A percentile compares a stretch with the other conserved stretches of the same genome.
phyloP scores from a whole-genome alignment of 2,888 invertebrate genomes.

The Tinea trinotella region DNA sequence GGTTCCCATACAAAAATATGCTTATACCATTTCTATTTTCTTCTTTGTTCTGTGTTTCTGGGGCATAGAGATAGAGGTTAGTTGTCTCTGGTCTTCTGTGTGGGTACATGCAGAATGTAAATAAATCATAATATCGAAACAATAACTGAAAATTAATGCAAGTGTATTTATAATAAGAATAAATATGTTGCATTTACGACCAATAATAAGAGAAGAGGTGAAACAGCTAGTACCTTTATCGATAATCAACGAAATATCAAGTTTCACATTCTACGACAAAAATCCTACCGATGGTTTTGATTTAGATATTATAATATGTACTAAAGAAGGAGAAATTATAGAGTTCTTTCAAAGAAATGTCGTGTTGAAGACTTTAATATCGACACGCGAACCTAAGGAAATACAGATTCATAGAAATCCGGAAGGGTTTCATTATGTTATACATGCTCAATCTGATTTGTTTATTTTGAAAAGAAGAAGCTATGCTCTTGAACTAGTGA shows the following conservation, averaged over 20 bases:
- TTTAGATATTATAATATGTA: slow-evolving; percentile 47
- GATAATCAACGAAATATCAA: slow-evolving; percentile 35
- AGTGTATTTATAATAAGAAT: too few relatives aligned
- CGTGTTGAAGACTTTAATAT: slow-evolving; percentile 32
- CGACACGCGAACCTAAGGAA: slow-evolving; percentile 25
- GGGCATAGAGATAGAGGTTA: too few relatives aligned
- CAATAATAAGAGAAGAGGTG: slow-evolving; percentile 28
- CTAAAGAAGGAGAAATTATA: slow-evolving; percentile 39
- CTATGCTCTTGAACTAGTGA: slow-evolving; percentile 30
- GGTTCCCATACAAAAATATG: too few relatives aligned
- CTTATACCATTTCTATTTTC: too few relatives aligned
- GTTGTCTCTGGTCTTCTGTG: too few relatives aligned
- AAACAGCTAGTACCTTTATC: slow-evolving; percentile 38
- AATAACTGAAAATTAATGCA: too few relatives aligned
- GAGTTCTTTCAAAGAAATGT: slow-evolving; percentile 45
- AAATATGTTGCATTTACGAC: slow-evolving; percentile 12
- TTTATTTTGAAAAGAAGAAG: slow-evolving; percentile 38
- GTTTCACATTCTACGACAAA: slow-evolving; percentile 49
- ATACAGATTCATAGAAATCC: slow-evolving; percentile 39
- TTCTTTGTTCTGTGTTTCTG: too few relatives aligned
- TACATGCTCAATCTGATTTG: slow-evolving; percentile 34
- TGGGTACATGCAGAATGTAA: too few relatives aligned
- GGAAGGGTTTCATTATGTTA: slow-evolving; percentile 44
- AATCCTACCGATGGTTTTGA: slow-evolving; percentile 40
- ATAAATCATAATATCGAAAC: too few relatives aligned